Evolutionary conservation across 2,888 invertebrate species (phyloP), one percentile per base, ranked within the genome.

Genomic region (Quadroppia sp.): DNA sequence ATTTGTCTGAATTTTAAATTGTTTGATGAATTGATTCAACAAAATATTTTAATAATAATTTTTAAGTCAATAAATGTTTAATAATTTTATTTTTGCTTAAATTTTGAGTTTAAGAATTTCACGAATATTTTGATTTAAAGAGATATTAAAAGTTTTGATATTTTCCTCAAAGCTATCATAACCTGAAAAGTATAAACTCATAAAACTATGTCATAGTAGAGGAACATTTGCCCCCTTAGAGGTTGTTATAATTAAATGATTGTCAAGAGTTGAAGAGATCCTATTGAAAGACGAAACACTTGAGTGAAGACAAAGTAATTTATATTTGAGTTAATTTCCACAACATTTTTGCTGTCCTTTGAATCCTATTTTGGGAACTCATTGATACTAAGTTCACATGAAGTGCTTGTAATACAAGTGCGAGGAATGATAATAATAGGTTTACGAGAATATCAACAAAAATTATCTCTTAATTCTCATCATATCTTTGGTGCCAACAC

Each of bases 81-180:
- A 20, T 20, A 48, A 48, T 48, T 48, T 20, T 20, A 48, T 20
- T 48, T 48, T 48, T 48, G n/a, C n/a, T n/a, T 48, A 48, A n/a
- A 20, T 48, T 48, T n/a, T 9, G 2, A n/a, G 48, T 20, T 48
- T n/a, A 48, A n/a, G 20, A 48, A 48, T 48, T 48, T 48, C 48
- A 48, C 48, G 48, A 48, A 48, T n/a, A 20, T 20, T 2, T 48
- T n/a, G 20, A 48, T 40, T 40, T 6, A 40, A 40, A 48, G 13
- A 48, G 20, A 1, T 48, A 48, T 2, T 9, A 9, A 48, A n/a
- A 7, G 45, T 9, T 45, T 45, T 13, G n/a, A 48, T 48, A n/a
- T n/a, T 48, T 48, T 48, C 48, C 48, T 48, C 48, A 48, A 48
- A 48, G 48, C 48, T n/a, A 48, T 48, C n/a, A 48, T 48, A 48